Conservation (phyloP, 2,113 vertebrate genomes). For the Motacilla tschutschensis region DNA sequence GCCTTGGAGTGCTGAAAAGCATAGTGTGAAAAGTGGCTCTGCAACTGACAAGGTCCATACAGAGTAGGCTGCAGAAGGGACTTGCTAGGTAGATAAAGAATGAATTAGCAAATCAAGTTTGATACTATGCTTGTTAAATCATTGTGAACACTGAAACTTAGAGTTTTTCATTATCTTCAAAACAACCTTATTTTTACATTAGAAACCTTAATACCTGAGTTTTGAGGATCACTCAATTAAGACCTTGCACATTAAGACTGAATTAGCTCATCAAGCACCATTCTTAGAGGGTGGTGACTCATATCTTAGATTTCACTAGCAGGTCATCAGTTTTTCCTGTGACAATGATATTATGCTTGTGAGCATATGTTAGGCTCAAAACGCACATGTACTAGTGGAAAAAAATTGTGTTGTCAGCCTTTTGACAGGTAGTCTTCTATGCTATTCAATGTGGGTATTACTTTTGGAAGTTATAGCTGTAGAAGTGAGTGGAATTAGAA, state of each 20-base stretch:
- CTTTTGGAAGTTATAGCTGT: not conserved
- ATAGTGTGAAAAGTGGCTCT: not conserved
- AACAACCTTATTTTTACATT: not conserved
- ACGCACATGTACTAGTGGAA: not conserved
- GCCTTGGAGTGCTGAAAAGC: not conserved
- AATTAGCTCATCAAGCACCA: fast-evolving
- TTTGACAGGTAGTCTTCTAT: not conserved
- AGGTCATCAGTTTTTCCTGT: not conserved
- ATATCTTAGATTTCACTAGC: not conserved
- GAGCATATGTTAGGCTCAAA: not conserved
- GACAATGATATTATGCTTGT: not conserved
- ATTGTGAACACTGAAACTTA: not conserved
- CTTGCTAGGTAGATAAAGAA: not conserved
- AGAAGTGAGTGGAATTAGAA: not conserved
- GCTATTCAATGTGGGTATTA: not conserved
- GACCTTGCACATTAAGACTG: not conserved
- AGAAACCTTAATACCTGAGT: not conserved
- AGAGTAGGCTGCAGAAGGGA: not conserved
- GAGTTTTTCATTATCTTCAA: not conserved
- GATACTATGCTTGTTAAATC: not conserved
- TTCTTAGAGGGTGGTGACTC: not conserved
- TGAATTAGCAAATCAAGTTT: not conserved
- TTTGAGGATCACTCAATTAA: not conserved
- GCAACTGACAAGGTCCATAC: not conserved
- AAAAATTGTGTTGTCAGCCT: not conserved